Percentiles rank a stretch among this genome's conserved stretches.
Evolutionary conservation across 1,140 invertebrate genomes (phyloP).

Genomic region (Alviniconcha marisindica): DNA sequence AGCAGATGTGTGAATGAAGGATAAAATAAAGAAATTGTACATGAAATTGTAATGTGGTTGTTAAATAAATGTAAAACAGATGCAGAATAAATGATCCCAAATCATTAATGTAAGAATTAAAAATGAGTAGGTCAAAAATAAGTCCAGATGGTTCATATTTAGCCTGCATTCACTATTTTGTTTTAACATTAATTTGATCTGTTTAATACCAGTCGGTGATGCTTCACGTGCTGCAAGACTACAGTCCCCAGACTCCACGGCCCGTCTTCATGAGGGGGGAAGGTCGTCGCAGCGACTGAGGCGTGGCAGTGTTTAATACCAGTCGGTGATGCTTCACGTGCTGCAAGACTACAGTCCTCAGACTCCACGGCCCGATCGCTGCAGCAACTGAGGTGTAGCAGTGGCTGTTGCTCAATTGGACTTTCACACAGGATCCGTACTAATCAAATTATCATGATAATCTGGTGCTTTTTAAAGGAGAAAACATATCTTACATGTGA

Average conservation of each 20-base stretch:
- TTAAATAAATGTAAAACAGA: no score
- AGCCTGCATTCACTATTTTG: not conserved
- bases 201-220: conserved; percentile 46
- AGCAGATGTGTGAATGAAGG: no score
- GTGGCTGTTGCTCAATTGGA: no score
- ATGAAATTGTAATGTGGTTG: no score
- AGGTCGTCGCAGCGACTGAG: not conserved
- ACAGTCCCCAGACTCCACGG: conserved; percentile 37
- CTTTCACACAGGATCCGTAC: no score
- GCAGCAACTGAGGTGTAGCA: no score
- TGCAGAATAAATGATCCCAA: not conserved
- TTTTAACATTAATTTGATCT: not conserved
- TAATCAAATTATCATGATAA: no score
- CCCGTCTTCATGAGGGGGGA: conserved; percentile 45
- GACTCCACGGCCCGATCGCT: conserved; percentile 27
- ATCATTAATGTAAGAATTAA: not conserved
- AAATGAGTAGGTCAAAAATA: not conserved
- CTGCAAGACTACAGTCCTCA: conserved; percentile 45
- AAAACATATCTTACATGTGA: no score
- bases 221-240: conserved; percentile 47
- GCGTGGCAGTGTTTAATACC: no score
- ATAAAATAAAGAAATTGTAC: no score
- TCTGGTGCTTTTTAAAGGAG: no score
- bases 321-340: conserved; percentile 52
- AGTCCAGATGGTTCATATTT: not conserved